These are phyloP conservation scores for Alitta virens DNA, from an alignment of 2,888 invertebrate genomes.

Conservation along the genomic window DNA sequence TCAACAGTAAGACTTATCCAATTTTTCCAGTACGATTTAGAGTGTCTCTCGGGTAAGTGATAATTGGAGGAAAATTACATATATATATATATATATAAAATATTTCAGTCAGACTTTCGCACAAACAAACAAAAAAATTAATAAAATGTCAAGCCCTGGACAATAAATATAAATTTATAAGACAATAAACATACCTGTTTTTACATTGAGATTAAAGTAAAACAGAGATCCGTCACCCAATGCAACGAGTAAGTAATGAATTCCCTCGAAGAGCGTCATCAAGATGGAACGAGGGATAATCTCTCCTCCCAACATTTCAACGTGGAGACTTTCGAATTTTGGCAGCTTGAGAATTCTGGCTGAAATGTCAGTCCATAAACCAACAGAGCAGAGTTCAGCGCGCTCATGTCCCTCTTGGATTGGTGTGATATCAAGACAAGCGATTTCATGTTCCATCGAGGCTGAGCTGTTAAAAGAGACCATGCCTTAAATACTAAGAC, in stretches of 20 bases:
- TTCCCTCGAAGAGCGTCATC: conserved; percentile 90
- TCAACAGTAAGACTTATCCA: too few relatives aligned
- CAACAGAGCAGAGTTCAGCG: conserved; percentile 75
- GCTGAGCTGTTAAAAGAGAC: conserved; percentile 17
- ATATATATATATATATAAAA: too few relatives aligned
- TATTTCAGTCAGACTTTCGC: too few relatives aligned
- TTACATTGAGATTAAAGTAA: conserved; percentile 81
- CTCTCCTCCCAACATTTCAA: conserved; percentile 80
- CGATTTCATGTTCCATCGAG: conserved; percentile 88
- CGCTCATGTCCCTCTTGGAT: conserved; percentile 37
- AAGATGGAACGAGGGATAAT: conserved; percentile 94
- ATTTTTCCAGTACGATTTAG: too few relatives aligned
- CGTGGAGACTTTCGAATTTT: conserved; percentile 75
- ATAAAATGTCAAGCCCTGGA: too few relatives aligned
- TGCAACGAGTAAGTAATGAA: conserved; percentile 67
- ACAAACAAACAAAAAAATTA: too few relatives aligned
- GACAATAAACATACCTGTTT: conserved; percentile 43
- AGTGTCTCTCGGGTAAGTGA: too few relatives aligned
- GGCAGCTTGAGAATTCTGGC: conserved; percentile 83
- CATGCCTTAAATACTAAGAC: too few relatives aligned
- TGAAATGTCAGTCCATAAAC: conserved; percentile 96
- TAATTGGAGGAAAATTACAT: too few relatives aligned
- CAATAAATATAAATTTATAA: too few relatives aligned
- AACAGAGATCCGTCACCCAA: conserved; percentile 97
- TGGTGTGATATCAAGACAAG: conserved; percentile 91